These are phyloP conservation scores for Leucosticte australis DNA, from an alignment of 2,113 vertebrate genomes.

Conservation along the genomic window DNA sequence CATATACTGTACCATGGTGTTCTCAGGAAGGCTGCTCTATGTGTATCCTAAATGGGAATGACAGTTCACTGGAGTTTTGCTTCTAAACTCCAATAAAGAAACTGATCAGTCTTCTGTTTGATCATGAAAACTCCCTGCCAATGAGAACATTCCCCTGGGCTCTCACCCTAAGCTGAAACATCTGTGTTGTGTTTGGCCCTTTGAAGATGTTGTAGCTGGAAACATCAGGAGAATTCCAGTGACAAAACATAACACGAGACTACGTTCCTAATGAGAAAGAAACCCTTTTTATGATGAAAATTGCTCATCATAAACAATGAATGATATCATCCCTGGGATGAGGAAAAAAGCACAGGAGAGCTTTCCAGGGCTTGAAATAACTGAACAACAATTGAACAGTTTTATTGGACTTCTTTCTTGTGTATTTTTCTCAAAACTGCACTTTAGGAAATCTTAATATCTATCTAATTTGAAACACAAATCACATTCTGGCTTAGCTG, in stretches of 20 bases:
- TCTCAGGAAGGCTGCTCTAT: not conserved
- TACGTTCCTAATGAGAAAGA: not conserved
- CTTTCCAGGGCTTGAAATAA: not conserved
- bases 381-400: not conserved
- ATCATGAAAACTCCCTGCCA: not conserved
- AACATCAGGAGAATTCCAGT: conserved; percentile 17
- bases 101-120: not conserved
- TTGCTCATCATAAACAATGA: not conserved
- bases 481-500: not conserved
- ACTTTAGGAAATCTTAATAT: not conserved
- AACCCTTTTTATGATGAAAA: not conserved
- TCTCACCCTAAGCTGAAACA: not conserved
- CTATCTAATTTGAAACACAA: not conserved
- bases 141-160: not conserved
- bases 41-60: not conserved
- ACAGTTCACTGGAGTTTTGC: not conserved
- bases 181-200: conserved; percentile 51
- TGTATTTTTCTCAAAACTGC: conserved; percentile 10
- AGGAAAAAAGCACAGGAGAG: not conserved
- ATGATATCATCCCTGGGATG: not conserved
- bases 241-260: conserved; percentile 18
- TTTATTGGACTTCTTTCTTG: conserved; percentile 6
- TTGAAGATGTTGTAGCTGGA: conserved; percentile 30
- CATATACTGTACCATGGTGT: not conserved
- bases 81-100: not conserved